Base-by-base conservation (phyloP, 1,140 invertebrate genomes). In the Drosophila bocki region DNA sequence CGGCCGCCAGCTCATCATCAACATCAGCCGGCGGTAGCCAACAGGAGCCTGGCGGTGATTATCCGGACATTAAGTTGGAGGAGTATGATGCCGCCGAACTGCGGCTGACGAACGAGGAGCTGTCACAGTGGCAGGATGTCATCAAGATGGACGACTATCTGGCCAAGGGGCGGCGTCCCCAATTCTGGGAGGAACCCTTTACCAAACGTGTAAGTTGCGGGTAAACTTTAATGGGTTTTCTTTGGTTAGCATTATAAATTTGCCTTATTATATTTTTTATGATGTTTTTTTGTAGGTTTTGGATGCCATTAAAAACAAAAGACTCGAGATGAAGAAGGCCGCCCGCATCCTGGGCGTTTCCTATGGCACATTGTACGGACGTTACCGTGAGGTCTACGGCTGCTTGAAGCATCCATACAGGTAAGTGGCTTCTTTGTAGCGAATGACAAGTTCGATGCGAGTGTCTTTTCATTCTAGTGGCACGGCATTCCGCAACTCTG, bases 321-420 rank as follows among this genome's bases (percentile, higher is more conserved):
- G 97, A 94, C 92, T 98, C 80, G 97, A 98, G 93, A 98, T 98
- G 97, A 98, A 98, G 93, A 96, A 96, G 68, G 97, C 96, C n/a
- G 97, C 97, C 7, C 96, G 97, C 92, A 95, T 98, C 47, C 93
- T 98, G 53, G 97, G 97, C 17, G 97, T 98, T 3, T 97, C 97
- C 12, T 98, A 98, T 93, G 97, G 97, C 12, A 98, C 97, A 4
- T 94, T 98, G 3, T 98, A 98, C 87, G 97, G 97, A 22, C 93
- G 97, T 81, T 98, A 98, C 93, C 93, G 97, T 9, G 97, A 98
- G 93, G 96, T 96, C 39, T 97, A 97, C 91, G 97, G 97, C 19
- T 98, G 97, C 91, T 95, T 97, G 62, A 97, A 97, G 62, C 91
- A 92, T 80, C 91, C 91, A 0, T 92, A 92, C 45, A 92, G 91